Base-by-base conservation (phyloP, 30 jellyfish, hydroid and myxozoan genomes). In the Hydractinia symbiolongicarpus region DNA sequence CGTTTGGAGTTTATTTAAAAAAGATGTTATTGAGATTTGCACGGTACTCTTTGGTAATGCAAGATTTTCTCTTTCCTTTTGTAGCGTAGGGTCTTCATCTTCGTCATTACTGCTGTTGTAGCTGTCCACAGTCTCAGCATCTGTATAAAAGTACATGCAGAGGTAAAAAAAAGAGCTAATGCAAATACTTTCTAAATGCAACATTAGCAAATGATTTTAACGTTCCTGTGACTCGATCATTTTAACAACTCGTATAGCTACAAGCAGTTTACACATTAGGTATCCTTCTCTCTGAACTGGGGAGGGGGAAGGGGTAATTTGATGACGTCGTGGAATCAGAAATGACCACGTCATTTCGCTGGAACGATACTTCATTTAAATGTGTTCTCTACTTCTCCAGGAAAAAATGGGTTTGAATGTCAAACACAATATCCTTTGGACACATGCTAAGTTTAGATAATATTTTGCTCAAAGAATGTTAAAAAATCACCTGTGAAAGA, bases 91-190 rank as follows among this genome's bases (percentile, higher is more conserved):
- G 19, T 58, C 69, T 58, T 58, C 69, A 16, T 76, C 84, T 76
- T 76, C 84, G 17, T 50, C 84, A 51, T 76, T 76, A 19, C 84
- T 76, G 78, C 84, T 76, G 30, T 76, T 61, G 0, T 30, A 21
- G 8, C 49, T 50, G 17, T 76, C 84, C 7, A 20, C 84, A 50
- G 75, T 55, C 7, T 17, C 84, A 13, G 52, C 84, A 76, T 76
- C 84, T 68, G 51, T 11, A 11, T 15, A 2, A 68, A 30, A 68
- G 16, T 11, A 58, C 44, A 30, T 30, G 44, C 44, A 30, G 2
- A 30, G 44, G 44, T 30, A 30, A 30, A 30, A 30, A n/a, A 30
- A 30, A 30, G 44, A 30, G 2, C 44, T 30, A 30, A 30, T 30
- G 44, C 44, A 1, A 30, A 30, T 30, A 60, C n/a, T 60, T 60